These are phyloP conservation scores for Epistrophe eligans DNA, from an alignment of 2,888 invertebrate species.

Conservation along the genomic window DNA sequence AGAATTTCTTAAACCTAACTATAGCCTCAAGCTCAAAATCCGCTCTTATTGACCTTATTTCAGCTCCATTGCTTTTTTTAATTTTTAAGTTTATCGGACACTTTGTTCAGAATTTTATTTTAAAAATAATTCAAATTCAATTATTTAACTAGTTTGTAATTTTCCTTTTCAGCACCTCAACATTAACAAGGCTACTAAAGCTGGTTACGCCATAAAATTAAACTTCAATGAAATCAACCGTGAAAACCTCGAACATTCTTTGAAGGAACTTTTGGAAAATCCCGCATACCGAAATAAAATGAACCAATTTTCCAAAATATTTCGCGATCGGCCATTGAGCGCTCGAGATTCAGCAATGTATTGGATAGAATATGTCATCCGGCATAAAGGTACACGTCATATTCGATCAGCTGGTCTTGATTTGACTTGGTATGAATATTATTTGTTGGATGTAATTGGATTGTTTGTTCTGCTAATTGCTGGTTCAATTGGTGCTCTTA, in stretches of 20 bases:
- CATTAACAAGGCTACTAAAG: slow-evolving; percentile 81
- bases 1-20: too few species aligned
- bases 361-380: slow-evolving; percentile 84
- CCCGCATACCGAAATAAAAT: slow-evolving; percentile 81
- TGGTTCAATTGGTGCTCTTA: slow-evolving; percentile 76
- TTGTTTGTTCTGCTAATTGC: slow-evolving; percentile 47
- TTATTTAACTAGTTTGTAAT: too few species aligned
- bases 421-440: slow-evolving; percentile 82
- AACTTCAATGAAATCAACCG: slow-evolving; percentile 81
- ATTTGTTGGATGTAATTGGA: slow-evolving; percentile 82
- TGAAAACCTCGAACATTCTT: slow-evolving; percentile 78
- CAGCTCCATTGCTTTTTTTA: too few species aligned
- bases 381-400: slow-evolving; percentile 83
- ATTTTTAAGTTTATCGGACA: too few species aligned
- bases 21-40: too few species aligned
- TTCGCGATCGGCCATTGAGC: slow-evolving; percentile 82
- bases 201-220: slow-evolving; percentile 82
- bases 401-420: slow-evolving; percentile 82
- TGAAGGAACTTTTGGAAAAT: slow-evolving; percentile 82
- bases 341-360: slow-evolving; percentile 83
- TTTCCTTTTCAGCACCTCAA: slow-evolving; percentile 80
- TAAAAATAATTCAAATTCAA: too few species aligned
- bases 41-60: too few species aligned
- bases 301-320: slow-evolving; percentile 80
- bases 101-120: too few species aligned